Percentiles rank a stretch among this genome's conserved stretches.
Evolutionary conservation across 2,113 vertebrate species (phyloP).

Genomic region (Gobiocypris rarus): DNA sequence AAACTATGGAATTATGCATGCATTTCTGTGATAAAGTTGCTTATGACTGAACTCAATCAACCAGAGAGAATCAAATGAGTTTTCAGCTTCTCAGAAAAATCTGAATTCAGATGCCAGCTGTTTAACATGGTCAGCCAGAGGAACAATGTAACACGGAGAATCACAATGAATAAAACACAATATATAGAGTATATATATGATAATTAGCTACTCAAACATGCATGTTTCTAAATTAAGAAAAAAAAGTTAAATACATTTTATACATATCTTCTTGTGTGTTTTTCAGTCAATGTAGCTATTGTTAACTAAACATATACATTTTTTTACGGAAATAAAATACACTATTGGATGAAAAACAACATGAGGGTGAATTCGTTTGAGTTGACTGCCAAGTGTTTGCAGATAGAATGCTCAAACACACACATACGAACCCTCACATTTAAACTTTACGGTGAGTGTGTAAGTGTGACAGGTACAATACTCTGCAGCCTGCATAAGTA

Average conservation of each 20-base stretch:
- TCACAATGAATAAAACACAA: background rate
- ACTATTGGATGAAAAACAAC: background rate
- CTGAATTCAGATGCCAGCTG: background rate
- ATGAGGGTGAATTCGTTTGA: background rate
- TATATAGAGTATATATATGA: background rate
- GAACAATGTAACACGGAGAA: background rate
- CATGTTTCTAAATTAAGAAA: background rate
- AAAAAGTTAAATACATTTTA: no score
- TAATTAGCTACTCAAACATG: background rate
- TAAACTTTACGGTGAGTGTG: background rate
- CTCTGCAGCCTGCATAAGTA: slow-evolving; percentile 42
- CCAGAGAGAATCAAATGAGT: slow-evolving; percentile 18
- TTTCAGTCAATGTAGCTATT: background rate
- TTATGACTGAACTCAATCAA: slow-evolving; percentile 19
- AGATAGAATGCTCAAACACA: background rate
- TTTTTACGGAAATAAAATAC: background rate
- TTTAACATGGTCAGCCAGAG: background rate
- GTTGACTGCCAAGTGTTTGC: background rate
- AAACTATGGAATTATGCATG: slow-evolving; percentile 23
- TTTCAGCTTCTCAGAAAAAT: background rate
- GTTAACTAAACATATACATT: background rate
- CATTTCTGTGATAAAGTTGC: slow-evolving; percentile 9
- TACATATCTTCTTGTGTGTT: background rate
- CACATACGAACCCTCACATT: background rate
- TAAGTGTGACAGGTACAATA: slow-evolving; percentile 41